Conservation (phyloP, 1,140 invertebrate species). For the Kradibia gibbosae region DNA sequence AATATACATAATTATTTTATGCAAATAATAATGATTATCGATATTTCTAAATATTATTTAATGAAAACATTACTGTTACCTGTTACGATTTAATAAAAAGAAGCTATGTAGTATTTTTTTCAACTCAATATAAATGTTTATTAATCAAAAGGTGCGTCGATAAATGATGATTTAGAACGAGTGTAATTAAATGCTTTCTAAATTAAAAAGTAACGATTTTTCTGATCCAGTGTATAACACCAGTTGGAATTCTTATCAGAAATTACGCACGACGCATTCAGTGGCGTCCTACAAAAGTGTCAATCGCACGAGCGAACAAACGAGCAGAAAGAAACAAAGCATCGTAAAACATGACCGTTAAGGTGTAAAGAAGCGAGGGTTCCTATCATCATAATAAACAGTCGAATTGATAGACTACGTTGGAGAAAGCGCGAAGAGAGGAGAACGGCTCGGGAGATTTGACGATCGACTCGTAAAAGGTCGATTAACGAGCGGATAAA, state of each 20-base stretch:
- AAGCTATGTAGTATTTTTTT: too few relatives aligned
- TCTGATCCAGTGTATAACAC: neutral
- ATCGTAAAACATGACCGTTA: conserved; percentile 15
- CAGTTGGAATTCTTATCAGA: neutral
- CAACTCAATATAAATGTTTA: too few relatives aligned
- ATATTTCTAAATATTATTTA: too few relatives aligned
- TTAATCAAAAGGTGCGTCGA: too few relatives aligned
- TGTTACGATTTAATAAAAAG: too few relatives aligned
- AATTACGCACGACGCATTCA: neutral
- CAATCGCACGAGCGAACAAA: neutral
- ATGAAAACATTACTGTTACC: too few relatives aligned
- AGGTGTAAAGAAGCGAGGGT: neutral
- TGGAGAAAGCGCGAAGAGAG: neutral
- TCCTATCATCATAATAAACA: conserved; percentile 33
- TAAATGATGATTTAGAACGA: neutral
- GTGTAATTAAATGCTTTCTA: neutral
- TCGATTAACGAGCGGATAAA: conserved; percentile 47
- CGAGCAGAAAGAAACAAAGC: conserved; percentile 3
- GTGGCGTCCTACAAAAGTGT: neutral
- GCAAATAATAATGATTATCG: too few relatives aligned
- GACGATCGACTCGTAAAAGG: conserved; percentile 40
- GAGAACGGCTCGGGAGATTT: neutral
- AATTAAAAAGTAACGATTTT: neutral
- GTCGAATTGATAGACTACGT: conserved; percentile 26
- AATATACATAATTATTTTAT: too few relatives aligned